Base-by-base conservation (phyloP, 2,797 vertebrate species). In the Rhynchonycteris naso region DNA sequence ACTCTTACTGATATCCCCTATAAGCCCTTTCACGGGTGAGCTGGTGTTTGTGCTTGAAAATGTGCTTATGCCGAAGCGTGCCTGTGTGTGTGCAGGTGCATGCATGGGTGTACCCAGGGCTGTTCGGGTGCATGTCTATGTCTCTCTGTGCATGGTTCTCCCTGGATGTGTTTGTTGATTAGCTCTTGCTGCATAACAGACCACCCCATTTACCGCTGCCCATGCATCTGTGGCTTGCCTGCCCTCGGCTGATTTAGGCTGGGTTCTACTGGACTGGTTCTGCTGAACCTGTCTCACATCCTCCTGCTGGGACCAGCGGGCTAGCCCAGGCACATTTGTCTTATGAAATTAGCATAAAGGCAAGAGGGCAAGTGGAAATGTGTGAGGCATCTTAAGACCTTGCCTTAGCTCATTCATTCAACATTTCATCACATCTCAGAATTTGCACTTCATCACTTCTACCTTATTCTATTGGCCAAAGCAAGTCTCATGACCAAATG, bases 391-490 rank as follows among this genome's bases (percentile, higher is more conserved):
- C 72, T 43, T n/a, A 54, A 59, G 54, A 26, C 4, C 35, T 79
- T 12, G 4, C 30, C 86, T 65, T 50, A 43, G 43, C 43, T 43
- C 43, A 43, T 43, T 43, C 43, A 43, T 5, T 43, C 43, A 43
- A 43, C 43, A 43, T 43, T 43, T 43, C 43, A 43, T 43, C 43
- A 43, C 43, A 43, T 43, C 43, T 43, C 8, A 30, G 43, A 50
- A 33, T 16, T 26, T 58, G 0, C 1, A 0, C 11, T 33, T 66
- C 3, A 2, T 58, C 16, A 21, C 14, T 47, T 61, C 58, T 52
- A 56, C 61, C 43, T 76, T 72, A 56, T 43, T 35, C 50, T 80
- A n/a, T 54, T 89, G 82, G 30, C 7, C 50, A 85, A 90, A 93
- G 61, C 69, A 80, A 87, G 87, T 61, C 33, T 47, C 5, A 7